Evolutionary conservation across 2,888 invertebrate genomes (phyloP).

Genomic region (Dugesia japonica): DNA sequence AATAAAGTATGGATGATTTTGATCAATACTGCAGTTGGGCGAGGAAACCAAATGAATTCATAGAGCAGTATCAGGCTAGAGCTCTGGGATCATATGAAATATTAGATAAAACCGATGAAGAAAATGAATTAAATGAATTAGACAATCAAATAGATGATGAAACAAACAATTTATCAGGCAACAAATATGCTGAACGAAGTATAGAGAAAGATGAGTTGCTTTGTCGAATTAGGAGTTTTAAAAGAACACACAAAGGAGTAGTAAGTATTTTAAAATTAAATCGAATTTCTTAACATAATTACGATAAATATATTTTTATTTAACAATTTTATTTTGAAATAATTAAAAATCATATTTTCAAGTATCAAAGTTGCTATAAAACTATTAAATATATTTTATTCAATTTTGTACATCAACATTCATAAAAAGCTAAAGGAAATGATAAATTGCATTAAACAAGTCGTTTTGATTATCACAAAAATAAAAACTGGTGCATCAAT

Average conservation of each 20-base stretch:
- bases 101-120: background rate
- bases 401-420: no score
- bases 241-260: conserved; percentile 7
- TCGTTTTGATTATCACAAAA: background rate
- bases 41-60: background rate
- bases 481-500: no score
- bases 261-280: background rate
- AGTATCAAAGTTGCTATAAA: no score
- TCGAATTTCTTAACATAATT: background rate
- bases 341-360: no score
- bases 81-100: background rate
- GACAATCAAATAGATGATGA: background rate
- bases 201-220: background rate
- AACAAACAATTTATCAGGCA: background rate
- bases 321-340: background rate
- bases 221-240: background rate
- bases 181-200: background rate
- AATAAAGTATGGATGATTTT: background rate
- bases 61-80: background rate
- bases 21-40: conserved; percentile 5
- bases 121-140: background rate
- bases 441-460: no score
- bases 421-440: no score
- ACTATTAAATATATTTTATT: no score
- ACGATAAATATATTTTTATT: background rate